These are phyloP conservation scores for Scortum barcoo DNA, from an alignment of 2,113 vertebrate genomes.

Conservation along the genomic window DNA sequence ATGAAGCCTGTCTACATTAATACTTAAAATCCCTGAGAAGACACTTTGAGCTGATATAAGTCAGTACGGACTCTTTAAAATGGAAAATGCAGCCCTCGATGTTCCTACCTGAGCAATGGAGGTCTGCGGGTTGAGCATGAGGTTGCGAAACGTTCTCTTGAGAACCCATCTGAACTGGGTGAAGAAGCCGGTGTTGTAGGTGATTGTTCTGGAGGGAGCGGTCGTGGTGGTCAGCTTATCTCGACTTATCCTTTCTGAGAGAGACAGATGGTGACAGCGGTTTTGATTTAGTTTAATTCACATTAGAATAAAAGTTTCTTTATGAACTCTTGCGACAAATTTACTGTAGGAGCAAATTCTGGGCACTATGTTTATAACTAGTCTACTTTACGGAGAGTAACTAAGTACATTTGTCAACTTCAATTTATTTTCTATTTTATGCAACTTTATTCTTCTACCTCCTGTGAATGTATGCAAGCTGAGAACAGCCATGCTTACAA, in stretches of 20 bases:
- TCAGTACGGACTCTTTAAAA: not conserved
- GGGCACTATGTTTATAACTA: too few relatives aligned
- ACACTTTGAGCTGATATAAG: not conserved
- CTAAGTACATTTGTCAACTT: too few relatives aligned
- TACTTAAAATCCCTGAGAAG: not conserved
- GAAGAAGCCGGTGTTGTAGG: constrained; percentile 89
- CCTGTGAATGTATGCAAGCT: too few relatives aligned
- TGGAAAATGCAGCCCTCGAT: not conserved
- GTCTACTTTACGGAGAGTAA: too few relatives aligned
- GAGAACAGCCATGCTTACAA: too few relatives aligned
- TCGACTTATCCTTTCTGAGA: constrained; percentile 71
- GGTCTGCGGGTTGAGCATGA: constrained; percentile 92
- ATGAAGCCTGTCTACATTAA: too few relatives aligned
- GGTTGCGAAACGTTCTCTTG: constrained; percentile 90
- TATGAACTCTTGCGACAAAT: not conserved
- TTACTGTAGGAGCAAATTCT: too few relatives aligned
- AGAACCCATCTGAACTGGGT: constrained; percentile 94
- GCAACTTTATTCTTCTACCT: too few relatives aligned
- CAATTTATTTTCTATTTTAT: too few relatives aligned
- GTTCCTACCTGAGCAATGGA: constrained; percentile 91
- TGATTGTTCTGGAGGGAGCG: constrained; percentile 78
- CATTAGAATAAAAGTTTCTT: too few relatives aligned
- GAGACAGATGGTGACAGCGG: not conserved
- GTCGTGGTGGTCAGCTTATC: constrained; percentile 55
- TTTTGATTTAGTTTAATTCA: constrained; percentile 5